Conservation (phyloP, 1,140 invertebrate genomes). For the Batillaria attramentaria region DNA sequence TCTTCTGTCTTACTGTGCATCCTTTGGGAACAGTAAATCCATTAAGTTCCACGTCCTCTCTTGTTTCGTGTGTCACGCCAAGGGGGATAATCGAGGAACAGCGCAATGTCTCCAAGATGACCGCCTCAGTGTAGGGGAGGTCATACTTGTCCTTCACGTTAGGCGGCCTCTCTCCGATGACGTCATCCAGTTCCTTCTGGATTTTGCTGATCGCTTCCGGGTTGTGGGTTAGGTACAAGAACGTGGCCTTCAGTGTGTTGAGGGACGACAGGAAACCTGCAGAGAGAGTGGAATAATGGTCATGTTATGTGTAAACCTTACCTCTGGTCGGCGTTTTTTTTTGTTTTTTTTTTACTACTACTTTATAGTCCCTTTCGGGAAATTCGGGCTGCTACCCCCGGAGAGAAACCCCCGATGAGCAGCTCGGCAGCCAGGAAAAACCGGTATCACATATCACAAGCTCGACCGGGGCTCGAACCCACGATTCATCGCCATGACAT, state of each 20-base stretch:
- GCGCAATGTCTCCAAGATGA: slow-evolving; percentile 51
- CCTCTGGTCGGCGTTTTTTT: neutral
- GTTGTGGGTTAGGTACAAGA: slow-evolving; percentile 61
- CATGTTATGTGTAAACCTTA: neutral
- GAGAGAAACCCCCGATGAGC: too few relatives aligned
- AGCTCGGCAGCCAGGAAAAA: too few relatives aligned
- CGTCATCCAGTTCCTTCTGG: slow-evolving; percentile 40
- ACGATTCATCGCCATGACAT: too few relatives aligned
- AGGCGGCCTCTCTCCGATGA: slow-evolving; percentile 20
- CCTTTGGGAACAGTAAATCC: slow-evolving; percentile 17
- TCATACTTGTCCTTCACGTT: slow-evolving; percentile 23
- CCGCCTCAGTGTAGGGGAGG: slow-evolving; percentile 59
- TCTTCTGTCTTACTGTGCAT: too few relatives aligned
- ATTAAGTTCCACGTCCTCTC: neutral
- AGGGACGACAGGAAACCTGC: slow-evolving; percentile 30
- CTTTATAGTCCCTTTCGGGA: too few relatives aligned
- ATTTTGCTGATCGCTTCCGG: slow-evolving; percentile 60
- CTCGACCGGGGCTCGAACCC: too few relatives aligned
- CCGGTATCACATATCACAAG: too few relatives aligned
- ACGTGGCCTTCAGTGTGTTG: slow-evolving; percentile 39
- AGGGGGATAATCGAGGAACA: slow-evolving; percentile 67
- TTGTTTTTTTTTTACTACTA: neutral
- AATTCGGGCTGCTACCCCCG: too few relatives aligned
- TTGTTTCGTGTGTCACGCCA: slow-evolving; percentile 29
- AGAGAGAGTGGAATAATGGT: neutral